Conservation (phyloP, 2,113 vertebrate genomes). For the Pelusios castaneus region DNA sequence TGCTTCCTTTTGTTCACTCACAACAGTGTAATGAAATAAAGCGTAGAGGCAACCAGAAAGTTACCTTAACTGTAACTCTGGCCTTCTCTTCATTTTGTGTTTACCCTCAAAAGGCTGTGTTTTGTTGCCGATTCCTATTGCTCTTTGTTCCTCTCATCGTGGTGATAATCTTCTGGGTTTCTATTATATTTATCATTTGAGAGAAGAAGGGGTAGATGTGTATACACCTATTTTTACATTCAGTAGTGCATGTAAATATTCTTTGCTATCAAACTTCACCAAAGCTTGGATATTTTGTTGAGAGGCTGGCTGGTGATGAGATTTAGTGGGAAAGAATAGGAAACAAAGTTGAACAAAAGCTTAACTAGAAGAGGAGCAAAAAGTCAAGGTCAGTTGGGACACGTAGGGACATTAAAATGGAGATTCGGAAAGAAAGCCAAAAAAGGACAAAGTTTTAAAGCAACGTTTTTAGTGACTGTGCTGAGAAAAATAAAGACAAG, state of each 20-base stretch:
- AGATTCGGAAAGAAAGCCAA: neutral
- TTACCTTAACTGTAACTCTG: neutral
- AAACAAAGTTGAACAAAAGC: slow-evolving; percentile 8
- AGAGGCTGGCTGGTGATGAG: neutral
- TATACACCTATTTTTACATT: neutral
- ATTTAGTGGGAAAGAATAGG: neutral
- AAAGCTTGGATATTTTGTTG: neutral
- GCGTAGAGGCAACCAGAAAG: neutral
- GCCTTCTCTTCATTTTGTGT: neutral
- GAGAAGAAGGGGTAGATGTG: neutral
- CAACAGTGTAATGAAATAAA: neutral
- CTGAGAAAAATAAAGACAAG: neutral
- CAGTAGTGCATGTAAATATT: neutral
- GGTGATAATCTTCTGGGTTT: neutral
- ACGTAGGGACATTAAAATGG: neutral
- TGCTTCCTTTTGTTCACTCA: neutral
- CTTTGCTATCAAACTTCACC: neutral
- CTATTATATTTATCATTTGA: neutral
- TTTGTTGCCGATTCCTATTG: neutral
- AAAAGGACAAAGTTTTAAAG: neutral
- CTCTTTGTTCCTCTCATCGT: neutral
- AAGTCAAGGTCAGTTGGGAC: neutral
- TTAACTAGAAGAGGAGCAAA: neutral
- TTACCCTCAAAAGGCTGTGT: neutral
- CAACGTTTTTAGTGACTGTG: neutral